phyloP scores from a whole-genome alignment of 2,113 vertebrate genomes.

The Bothrops jararaca region DNA sequence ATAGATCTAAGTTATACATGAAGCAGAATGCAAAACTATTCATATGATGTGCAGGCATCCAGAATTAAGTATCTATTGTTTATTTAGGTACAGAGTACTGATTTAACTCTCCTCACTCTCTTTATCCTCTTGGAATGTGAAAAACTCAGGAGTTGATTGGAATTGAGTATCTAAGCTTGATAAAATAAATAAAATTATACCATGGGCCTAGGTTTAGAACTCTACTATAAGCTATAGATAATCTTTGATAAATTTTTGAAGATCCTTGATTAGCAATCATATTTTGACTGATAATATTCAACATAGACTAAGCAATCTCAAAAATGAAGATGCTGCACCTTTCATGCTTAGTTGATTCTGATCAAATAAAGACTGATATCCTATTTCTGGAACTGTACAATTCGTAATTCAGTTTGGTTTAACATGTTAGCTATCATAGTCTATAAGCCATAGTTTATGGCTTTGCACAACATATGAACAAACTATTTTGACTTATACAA shows the following conservation, averaged over 20 bases:
- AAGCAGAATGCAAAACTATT: not conserved
- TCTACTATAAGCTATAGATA: not conserved
- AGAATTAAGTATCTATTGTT: not conserved
- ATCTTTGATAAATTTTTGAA: not conserved
- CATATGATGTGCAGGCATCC: not conserved
- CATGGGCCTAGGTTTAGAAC: not conserved
- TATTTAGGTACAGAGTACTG: not conserved
- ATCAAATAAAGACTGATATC: not conserved
- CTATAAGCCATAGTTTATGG: not conserved
- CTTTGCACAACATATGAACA: not conserved
- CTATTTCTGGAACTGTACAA: not conserved
- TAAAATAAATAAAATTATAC: not conserved
- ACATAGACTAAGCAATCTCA: not conserved
- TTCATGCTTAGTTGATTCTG: not conserved
- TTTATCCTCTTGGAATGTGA: not conserved
- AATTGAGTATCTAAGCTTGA: not conserved
- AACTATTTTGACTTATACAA: not conserved
- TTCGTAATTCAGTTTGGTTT: not conserved
- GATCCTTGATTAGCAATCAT: not conserved
- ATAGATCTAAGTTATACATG: not conserved
- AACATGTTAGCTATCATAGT: not conserved
- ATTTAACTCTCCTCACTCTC: not conserved
- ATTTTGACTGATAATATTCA: not conserved
- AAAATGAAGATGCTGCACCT: accelerated
- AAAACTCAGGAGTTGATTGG: not conserved